Evolutionary conservation across 1,140 invertebrate species (phyloP).

Genomic region (Tetramorium parvispinum): DNA sequence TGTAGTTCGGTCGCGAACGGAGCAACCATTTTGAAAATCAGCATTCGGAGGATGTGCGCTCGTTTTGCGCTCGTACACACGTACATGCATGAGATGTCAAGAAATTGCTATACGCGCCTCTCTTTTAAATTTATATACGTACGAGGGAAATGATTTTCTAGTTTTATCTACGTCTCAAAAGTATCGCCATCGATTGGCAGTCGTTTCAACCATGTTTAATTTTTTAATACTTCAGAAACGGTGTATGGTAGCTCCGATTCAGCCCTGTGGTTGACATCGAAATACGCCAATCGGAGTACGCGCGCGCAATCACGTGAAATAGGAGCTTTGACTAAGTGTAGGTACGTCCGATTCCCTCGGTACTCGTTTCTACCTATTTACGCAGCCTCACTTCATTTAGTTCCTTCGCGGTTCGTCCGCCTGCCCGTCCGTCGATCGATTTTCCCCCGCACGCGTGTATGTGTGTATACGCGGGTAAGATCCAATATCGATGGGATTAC

Average conservation of each 20-base stretch:
- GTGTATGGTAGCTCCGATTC: background rate
- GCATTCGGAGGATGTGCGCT: conserved; percentile 48
- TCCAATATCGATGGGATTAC: conserved; percentile 56
- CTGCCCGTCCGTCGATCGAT: conserved; percentile 57
- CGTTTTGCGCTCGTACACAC: background rate
- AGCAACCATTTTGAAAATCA: conserved; percentile 71
- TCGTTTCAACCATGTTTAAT: background rate
- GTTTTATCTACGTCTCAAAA: background rate
- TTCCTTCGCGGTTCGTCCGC: conserved; percentile 66
- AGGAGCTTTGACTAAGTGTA: conserved; percentile 44
- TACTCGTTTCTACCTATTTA: conserved; percentile 71
- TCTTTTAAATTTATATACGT: background rate
- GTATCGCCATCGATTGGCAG: background rate
- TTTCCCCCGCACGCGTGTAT: background rate
- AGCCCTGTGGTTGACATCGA: background rate
- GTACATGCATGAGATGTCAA: conserved; percentile 15
- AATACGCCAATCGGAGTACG: conserved; percentile 56
- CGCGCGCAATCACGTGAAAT: conserved; percentile 50
- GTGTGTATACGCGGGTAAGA: background rate
- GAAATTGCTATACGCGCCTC: background rate
- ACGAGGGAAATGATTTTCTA: background rate
- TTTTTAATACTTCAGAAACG: background rate
- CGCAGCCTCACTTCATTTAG: conserved; percentile 72
- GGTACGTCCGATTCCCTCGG: conserved; percentile 52
- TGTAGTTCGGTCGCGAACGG: conserved; percentile 63